Base-by-base conservation (phyloP, 2,888 invertebrate species). In the Calliphora vomitoria region DNA sequence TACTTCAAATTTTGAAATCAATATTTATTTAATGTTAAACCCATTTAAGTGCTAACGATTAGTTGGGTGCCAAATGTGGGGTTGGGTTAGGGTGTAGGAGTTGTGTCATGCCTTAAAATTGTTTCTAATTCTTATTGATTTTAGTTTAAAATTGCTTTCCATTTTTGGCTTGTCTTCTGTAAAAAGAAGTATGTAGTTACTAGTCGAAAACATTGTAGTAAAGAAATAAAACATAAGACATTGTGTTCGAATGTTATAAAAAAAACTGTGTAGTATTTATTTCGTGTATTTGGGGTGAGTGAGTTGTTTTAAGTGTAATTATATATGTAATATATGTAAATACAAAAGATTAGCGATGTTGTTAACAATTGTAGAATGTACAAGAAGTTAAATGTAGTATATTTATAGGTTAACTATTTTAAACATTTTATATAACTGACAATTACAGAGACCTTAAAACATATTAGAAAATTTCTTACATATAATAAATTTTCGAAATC, bases 81-180 rank as follows among this genome's bases (percentile, higher is more conserved):
- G 4, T 60, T 25, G 11, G 31, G 31, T 13, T 11, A 18, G 2
- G 15, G 41, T 10, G 20, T 31, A 5, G 13, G 2, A 72, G 47
- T 75, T n/a, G 15, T 31, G 47, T 8, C 13, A 44, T 58, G 44
- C 18, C 5, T 79, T 55, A 79, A 41, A 55, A 15, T 35, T 35
- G 4, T 50, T 50, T 62, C 8, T 38, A 62, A 62, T 41, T 71
- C 62, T 62, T 81, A 41, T 72, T 81, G 50, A 71, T 72, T 81
- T 68, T 50, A 66, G 64, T 55, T 74, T 75, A 50, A 68, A 68
- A 75, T 58, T 82, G 60, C 60, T 82, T 74, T 75, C 47, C 41
- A 68, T 47, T 44, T 18, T 74, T 75, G n/a, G 18, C 55, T 75
- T 66, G 64, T 38, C 58, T 38, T 35, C 15, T 71, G 6, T 31